A percentile compares a stretch with the other conserved stretches of the same genome.
phyloP scores from a whole-genome alignment of 2,113 vertebrate species.

The Oostethus manadensis region DNA sequence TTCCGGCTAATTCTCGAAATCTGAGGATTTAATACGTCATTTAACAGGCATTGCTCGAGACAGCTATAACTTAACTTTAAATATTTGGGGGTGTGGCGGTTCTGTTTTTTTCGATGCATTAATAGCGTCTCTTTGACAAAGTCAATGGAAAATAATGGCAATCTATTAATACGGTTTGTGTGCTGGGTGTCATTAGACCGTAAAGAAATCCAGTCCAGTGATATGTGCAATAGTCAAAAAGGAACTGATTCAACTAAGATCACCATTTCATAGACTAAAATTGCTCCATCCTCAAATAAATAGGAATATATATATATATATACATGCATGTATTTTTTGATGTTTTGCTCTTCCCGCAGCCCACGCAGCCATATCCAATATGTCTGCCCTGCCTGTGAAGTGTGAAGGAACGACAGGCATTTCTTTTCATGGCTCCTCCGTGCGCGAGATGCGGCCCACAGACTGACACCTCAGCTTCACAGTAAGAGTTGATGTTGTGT shows the following conservation, averaged over 20 bases:
- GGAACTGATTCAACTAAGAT: neutral
- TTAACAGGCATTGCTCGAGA: no score
- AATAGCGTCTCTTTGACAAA: no score
- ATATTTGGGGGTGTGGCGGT: no score
- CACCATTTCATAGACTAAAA: neutral
- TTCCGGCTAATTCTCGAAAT: no score
- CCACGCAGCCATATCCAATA: slow-evolving; percentile 17
- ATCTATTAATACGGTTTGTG: neutral
- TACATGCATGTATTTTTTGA: slow-evolving; percentile 3
- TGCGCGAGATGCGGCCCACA: slow-evolving; percentile 40
- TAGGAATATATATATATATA: slow-evolving; percentile 16
- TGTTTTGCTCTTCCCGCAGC: slow-evolving; percentile 9
- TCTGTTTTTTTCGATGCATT: no score
- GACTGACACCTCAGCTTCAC: slow-evolving; percentile 54
- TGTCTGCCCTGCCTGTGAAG: slow-evolving; percentile 22
- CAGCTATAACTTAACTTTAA: no score
- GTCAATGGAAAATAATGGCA: no score
- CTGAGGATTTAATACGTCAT: no score
- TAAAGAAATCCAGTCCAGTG: neutral
- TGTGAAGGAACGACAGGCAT: slow-evolving; percentile 35
- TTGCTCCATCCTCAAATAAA: slow-evolving; percentile 24
- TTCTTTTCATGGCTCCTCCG: slow-evolving; percentile 28
- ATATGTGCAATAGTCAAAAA: neutral
- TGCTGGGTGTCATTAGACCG: neutral
- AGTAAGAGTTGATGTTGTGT: slow-evolving; percentile 59